phyloP scores from a whole-genome alignment of 2,797 vertebrate species.

The Helostoma temminkii region DNA sequence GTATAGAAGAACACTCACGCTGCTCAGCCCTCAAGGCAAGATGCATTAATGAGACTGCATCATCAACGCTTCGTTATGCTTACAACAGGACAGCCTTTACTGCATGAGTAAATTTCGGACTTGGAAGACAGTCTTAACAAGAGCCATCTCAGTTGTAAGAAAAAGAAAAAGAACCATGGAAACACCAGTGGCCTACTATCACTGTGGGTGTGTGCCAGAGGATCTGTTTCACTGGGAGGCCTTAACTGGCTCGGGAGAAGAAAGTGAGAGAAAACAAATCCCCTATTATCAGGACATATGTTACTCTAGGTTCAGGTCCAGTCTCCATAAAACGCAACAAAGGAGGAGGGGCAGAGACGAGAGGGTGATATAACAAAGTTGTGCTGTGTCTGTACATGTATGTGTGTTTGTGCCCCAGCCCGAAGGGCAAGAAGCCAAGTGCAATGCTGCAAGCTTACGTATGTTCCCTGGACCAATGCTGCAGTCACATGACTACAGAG shows the following conservation, averaged over 20 bases:
- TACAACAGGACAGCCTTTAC: conserved; percentile 13
- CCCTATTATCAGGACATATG: conserved; percentile 77
- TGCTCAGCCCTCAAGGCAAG: conserved; percentile 11
- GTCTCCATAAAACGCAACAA: conserved; percentile 58
- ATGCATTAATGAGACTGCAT: conserved; percentile 23
- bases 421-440: conserved; percentile 70
- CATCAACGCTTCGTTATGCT: conserved; percentile 51
- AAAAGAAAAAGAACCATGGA: conserved; percentile 36
- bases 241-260: conserved; percentile 65
- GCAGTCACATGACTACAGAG: conserved; percentile 63
- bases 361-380: conserved; percentile 64
- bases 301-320: conserved; percentile 66
- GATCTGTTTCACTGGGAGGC: conserved; percentile 55
- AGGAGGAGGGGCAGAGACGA: conserved; percentile 57
- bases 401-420: conserved; percentile 28
- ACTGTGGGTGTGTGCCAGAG: conserved; percentile 36
- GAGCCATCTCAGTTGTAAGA: conserved; percentile 33
- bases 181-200: conserved; percentile 38
- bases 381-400: conserved; percentile 23
- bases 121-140: conserved; percentile 18
- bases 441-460: conserved; percentile 65
- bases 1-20: too few relatives aligned
- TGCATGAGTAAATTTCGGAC: neutral
- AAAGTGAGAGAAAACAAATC: conserved; percentile 68
- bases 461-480: conserved; percentile 56